phyloP scores from a whole-genome alignment of 2,888 invertebrate species.

The Theretra japonica region DNA sequence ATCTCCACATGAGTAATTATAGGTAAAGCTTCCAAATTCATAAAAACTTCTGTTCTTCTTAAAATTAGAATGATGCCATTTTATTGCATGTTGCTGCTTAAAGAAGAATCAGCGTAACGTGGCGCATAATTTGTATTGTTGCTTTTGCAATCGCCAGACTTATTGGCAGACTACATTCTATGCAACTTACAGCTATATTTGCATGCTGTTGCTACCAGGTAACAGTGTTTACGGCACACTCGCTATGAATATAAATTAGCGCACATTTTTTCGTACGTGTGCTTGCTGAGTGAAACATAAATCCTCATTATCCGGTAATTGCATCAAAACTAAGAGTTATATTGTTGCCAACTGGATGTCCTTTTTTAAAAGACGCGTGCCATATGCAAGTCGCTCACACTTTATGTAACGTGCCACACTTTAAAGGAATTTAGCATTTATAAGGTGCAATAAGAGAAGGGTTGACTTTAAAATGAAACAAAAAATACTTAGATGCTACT shows the following conservation, averaged over 20 bases:
- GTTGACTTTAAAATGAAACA: background rate
- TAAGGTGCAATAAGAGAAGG: too few species aligned
- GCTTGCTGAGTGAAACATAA: slow-evolving; percentile 1
- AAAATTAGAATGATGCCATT: too few species aligned
- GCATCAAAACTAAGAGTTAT: slow-evolving; percentile 1
- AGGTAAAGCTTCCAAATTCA: too few species aligned
- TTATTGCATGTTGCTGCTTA: too few species aligned
- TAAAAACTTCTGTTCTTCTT: too few species aligned
- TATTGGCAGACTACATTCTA: background rate
- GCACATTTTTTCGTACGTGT: background rate
- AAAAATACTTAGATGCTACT: background rate
- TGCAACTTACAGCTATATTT: slow-evolving; percentile 1
- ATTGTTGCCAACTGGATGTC: background rate
- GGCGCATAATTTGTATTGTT: background rate
- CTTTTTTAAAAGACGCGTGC: background rate
- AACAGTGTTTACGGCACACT: background rate
- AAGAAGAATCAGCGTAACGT: background rate
- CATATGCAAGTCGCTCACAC: background rate
- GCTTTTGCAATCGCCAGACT: background rate
- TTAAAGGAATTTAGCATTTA: background rate
- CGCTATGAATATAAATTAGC: background rate
- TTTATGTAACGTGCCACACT: background rate
- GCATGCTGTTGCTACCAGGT: background rate
- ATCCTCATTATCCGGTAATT: slow-evolving; percentile 6
- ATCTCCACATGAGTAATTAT: too few species aligned